These are phyloP conservation scores for Serripes groenlandicus DNA, from an alignment of 2,888 invertebrate genomes.

Conservation along the genomic window DNA sequence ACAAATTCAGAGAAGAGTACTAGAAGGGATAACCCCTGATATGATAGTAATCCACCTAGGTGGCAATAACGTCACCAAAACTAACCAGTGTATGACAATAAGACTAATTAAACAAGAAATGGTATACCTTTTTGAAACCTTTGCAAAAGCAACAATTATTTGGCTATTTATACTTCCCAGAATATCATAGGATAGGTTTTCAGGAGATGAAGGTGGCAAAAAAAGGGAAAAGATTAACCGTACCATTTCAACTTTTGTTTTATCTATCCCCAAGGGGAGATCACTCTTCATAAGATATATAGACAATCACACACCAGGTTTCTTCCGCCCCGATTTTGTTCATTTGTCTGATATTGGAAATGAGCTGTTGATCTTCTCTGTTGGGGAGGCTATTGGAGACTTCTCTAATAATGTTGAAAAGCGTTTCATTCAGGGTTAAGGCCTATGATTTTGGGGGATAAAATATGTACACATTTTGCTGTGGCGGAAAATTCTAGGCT, in stretches of 20 bases:
- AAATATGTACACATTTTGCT: neutral
- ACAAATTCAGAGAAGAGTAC: slow-evolving; percentile 8
- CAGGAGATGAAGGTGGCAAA: neutral
- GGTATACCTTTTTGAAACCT: slow-evolving; percentile 12
- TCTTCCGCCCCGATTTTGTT: slow-evolving; percentile 8
- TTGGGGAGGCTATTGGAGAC: too few species aligned
- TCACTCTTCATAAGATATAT: slow-evolving; percentile 8
- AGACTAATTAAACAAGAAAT: neutral
- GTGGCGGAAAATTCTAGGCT: neutral
- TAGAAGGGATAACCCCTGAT: slow-evolving; percentile 20
- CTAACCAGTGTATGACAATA: slow-evolving; percentile 22
- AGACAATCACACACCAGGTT: slow-evolving; percentile 10
- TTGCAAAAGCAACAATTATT: slow-evolving; percentile 14
- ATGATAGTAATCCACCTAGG: slow-evolving; percentile 34
- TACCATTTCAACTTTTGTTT: neutral
- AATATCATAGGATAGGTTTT: slow-evolving; percentile 1
- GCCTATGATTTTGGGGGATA: slow-evolving; percentile 1
- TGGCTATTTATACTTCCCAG: slow-evolving; percentile 34
- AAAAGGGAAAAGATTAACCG: slow-evolving; percentile 25
- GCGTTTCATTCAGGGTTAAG: neutral
- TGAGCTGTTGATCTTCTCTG: too few species aligned
- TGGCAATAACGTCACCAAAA: slow-evolving; percentile 32
- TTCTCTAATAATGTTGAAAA: neutral
- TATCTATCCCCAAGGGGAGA: slow-evolving; percentile 3
- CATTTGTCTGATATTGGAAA: slow-evolving; percentile 27